These are phyloP conservation scores for Auanema sp. DNA, from an alignment of 2,888 invertebrate genomes.

Conservation along the genomic window DNA sequence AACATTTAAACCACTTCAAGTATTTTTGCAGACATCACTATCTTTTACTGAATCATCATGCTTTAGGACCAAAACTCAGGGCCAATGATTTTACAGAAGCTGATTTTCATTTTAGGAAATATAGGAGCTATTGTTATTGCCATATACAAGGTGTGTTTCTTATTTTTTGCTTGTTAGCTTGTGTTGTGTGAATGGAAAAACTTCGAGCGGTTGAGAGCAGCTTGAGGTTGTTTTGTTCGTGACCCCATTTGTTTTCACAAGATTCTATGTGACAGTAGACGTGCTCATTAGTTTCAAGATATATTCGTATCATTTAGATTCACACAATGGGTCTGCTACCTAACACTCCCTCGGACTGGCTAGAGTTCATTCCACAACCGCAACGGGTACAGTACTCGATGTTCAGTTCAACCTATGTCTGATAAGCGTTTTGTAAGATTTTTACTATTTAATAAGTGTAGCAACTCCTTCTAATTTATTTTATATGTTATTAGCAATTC, in stretches of 20 bases:
- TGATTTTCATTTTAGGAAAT: constrained; percentile 59
- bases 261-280: no score
- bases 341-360: constrained; percentile 62
- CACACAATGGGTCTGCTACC: constrained; percentile 63
- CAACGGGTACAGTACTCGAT: constrained; percentile 41
- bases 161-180: constrained; percentile 1
- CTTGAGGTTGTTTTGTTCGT: background rate
- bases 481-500: no score
- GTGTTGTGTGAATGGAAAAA: background rate
- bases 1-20: constrained; percentile 65
- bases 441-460: no score
- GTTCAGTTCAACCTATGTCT: constrained; percentile 23
- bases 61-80: constrained; percentile 51
- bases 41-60: background rate
- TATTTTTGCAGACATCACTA: constrained; percentile 6
- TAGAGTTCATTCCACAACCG: constrained; percentile 40
- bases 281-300: constrained; percentile 3
- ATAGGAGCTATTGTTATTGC: constrained; percentile 60
- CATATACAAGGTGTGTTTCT: constrained; percentile 53
- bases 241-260: background rate
- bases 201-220: background rate
- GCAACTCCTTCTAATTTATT: no score
- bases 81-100: constrained; percentile 55
- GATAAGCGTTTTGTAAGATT: no score
- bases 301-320: constrained; percentile 31